Evolutionary conservation across 2,113 vertebrate genomes (phyloP).

Genomic region (Etheostoma spectabile): DNA sequence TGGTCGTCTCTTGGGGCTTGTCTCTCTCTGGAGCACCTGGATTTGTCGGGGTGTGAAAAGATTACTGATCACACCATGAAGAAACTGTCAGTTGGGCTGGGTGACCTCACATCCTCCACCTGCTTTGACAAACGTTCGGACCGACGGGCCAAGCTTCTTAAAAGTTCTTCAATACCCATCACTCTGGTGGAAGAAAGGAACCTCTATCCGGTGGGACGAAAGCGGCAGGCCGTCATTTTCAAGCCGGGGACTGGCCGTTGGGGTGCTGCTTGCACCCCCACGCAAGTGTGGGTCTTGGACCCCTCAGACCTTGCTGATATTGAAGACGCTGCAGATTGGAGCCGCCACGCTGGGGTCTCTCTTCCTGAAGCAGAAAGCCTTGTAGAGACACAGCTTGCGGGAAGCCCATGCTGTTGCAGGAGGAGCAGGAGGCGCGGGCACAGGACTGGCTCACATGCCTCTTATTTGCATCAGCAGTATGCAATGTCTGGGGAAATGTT

Average conservation of each 20-base stretch:
- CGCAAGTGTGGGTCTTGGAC: slow-evolving; percentile 90
- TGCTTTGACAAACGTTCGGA: slow-evolving; percentile 49
- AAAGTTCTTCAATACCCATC: slow-evolving; percentile 77
- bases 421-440: slow-evolving; percentile 86
- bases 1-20: slow-evolving; percentile 91
- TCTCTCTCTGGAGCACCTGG: slow-evolving; percentile 89
- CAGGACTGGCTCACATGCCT: slow-evolving; percentile 89
- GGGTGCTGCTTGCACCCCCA: slow-evolving; percentile 52
- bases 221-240: slow-evolving; percentile 79
- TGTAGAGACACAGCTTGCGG: slow-evolving; percentile 78
- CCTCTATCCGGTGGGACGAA: slow-evolving; percentile 62
- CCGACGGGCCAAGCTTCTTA: slow-evolving; percentile 64
- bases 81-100: slow-evolving; percentile 91
- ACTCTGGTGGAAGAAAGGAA: slow-evolving; percentile 74
- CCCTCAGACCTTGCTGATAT: slow-evolving; percentile 91
- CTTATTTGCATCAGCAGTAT: slow-evolving; percentile 89
- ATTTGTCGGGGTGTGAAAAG: slow-evolving; percentile 96
- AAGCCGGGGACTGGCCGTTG: slow-evolving; percentile 70
- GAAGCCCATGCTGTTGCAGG: slow-evolving; percentile 84
- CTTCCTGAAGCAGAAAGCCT: slow-evolving; percentile 50
- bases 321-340: slow-evolving; percentile 95
- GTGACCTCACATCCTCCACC: slow-evolving; percentile 81
- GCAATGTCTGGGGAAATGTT: slow-evolving; percentile 85
- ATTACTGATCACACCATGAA: slow-evolving; percentile 92
- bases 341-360: slow-evolving; percentile 80